Percentiles rank a stretch among this genome's conserved stretches.
Evolutionary conservation across 2,113 vertebrate genomes (phyloP).

Genomic region (Megatriorchis doriae): DNA sequence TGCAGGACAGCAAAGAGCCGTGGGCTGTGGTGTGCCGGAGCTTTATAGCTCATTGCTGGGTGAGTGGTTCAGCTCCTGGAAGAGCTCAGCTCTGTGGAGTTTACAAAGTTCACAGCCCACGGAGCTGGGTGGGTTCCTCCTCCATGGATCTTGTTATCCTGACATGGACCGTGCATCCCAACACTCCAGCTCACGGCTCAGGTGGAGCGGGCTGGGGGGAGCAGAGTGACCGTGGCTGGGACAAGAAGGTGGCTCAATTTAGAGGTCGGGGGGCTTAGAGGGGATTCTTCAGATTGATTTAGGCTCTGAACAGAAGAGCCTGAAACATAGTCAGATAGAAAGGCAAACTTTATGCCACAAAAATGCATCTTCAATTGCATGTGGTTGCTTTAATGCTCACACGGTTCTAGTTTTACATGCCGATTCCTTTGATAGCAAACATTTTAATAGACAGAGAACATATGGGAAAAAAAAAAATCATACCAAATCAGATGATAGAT

Average conservation of each 20-base stretch:
- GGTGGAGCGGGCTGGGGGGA: neutral
- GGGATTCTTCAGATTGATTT: neutral
- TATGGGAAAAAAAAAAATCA: constrained; percentile 19
- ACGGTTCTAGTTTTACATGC: constrained; percentile 32
- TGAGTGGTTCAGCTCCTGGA: neutral
- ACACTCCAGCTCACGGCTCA: too few relatives aligned
- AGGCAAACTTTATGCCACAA: neutral
- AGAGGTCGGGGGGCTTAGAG: neutral
- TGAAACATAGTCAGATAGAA: neutral
- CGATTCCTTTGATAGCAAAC: constrained; percentile 1
- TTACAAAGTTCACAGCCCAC: neutral
- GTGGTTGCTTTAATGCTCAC: constrained; percentile 9
- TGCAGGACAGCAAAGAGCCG: neutral
- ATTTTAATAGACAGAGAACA: neutral
- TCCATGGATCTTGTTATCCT: neutral
- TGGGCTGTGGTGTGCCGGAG: neutral
- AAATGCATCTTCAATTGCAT: neutral
- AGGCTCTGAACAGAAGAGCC: neutral
- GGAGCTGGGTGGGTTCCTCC: neutral
- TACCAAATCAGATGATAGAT: neutral
- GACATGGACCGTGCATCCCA: rapidly evolving
- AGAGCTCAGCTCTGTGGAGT: neutral
- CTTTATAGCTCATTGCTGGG: neutral
- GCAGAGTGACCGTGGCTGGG: neutral
- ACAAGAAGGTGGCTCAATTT: neutral